Evolutionary conservation across 1,140 invertebrate species (phyloP), one percentile per base, ranked within the genome.

Genomic region (Alviniconcha marisindica): DNA sequence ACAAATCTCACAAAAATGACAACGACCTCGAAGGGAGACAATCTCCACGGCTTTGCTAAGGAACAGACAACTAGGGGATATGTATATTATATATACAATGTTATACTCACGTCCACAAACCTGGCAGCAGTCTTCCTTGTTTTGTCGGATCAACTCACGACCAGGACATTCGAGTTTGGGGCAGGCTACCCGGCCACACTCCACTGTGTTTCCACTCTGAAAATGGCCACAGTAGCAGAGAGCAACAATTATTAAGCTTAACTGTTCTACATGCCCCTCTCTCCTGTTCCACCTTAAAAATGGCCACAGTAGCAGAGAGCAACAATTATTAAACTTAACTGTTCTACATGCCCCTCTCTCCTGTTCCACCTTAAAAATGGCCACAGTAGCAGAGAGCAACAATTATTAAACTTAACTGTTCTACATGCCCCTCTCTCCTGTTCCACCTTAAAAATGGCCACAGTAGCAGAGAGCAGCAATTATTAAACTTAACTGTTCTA

Each of bases 61-160:
- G n/a, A n/a, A n/a, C n/a, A n/a, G n/a, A n/a, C n/a, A n/a, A n/a
- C n/a, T n/a, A n/a, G n/a, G n/a, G n/a, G n/a, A n/a, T n/a, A n/a
- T n/a, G n/a, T n/a, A n/a, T n/a, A n/a, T n/a, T n/a, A n/a, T n/a
- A n/a, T n/a, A n/a, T n/a, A n/a, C 44, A 18, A 10, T 48, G 44
- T 18, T 48, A 48, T 60, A 85, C 84, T 83, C 51, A 85, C 84
- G 63, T 36, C 73, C 81, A 80, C 84, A 85, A 54, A 85, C 81
- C 36, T 66, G 77, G 40, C 84, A 85, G 76, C 84, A 85, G 36
- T 85, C 84, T 2, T n/a, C 56, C 60, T 63, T 63, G 80, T 83
- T 77, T 28, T 15, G 36, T 15, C 82, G 44, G 36, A 84, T 63
- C 51, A 80, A 36, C 36, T 76, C 33, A 33, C 36, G 40, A 51